phyloP scores from a whole-genome alignment of 92 coral and sea anemone genomes.

The Phenganax marumi region DNA sequence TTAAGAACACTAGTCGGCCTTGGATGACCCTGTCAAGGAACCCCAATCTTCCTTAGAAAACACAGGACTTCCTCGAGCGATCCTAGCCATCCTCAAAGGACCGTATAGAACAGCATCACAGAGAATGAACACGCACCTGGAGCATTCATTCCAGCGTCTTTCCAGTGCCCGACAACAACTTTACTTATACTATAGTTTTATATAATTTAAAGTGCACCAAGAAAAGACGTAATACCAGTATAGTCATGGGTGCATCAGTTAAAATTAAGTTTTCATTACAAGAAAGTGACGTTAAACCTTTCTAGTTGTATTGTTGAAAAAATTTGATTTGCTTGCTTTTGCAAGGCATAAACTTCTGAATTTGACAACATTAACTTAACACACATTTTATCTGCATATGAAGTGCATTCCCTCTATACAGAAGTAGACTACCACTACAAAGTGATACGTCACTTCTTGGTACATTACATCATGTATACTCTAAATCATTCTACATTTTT shows the following conservation, averaged over 20 bases:
- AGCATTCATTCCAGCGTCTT: background rate
- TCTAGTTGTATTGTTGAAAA: too few relatives aligned
- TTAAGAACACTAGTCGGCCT: too few relatives aligned
- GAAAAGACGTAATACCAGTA: background rate
- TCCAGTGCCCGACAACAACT: background rate
- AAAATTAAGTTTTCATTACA: too few relatives aligned
- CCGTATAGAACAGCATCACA: background rate
- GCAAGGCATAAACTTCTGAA: too few relatives aligned
- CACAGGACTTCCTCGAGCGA: background rate
- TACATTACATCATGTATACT: background rate
- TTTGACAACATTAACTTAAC: too few relatives aligned
- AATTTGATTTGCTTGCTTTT: too few relatives aligned
- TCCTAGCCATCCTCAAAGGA: too few relatives aligned
- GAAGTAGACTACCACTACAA: background rate
- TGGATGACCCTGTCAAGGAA: too few relatives aligned
- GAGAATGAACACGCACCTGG: constrained; percentile 27
- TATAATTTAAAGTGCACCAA: constrained; percentile 2
- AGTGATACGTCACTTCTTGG: background rate
- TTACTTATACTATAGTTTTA: background rate
- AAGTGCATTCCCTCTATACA: too few relatives aligned
- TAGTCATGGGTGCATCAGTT: too few relatives aligned
- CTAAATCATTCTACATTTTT: background rate
- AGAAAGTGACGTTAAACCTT: too few relatives aligned
- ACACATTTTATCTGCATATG: too few relatives aligned
- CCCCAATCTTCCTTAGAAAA: background rate